Base-by-base conservation (phyloP, 2,888 invertebrate genomes). In the Hypomecis atomaria region DNA sequence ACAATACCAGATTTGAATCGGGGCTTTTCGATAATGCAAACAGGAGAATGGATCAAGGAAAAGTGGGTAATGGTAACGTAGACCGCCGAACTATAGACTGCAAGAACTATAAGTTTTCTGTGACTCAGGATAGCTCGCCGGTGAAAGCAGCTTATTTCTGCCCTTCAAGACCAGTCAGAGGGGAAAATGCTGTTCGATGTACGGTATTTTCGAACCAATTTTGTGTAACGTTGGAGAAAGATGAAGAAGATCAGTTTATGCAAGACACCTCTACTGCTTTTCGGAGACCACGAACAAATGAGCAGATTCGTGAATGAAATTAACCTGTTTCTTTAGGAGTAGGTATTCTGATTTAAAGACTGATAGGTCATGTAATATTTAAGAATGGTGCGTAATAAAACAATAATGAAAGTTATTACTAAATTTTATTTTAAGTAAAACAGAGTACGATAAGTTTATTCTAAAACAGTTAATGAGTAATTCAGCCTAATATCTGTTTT, bases 151-250 rank as follows among this genome's bases (percentile, higher is more conserved):
- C 90, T 0, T 92, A 86, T 70, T 92, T 92, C 73, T 92, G 92
- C 59, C 92, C 92, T 0, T 77, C 85, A 2, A 78, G 83, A 3
- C 90, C 92, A 0, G 77, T 83, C 0, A 72, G 67, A n/a, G 87
- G 89, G 9, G 86, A 88, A 61, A 71, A 74, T 0, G 62, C 77
- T 6, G 75, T 88, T 10, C 80, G 84, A 33, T 92, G 92, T 68
- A 92, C 92, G 2, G 83, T 92, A 43, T 92, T 92, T 70, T 93
- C 92, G 0, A 92, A 89, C 67, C 81, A 89, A 56, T 92, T 90
- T 73, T 89, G 92, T 69, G 79, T 92, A 10, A 88, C 90, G 4
- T 75, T 93, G 44, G 86, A 88, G 65, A 86, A 82, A 68, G 86
- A 88, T 44, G 81, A 83, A 4, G 83, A 84, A 59, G 90, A 91